A percentile compares a stretch with the other conserved stretches of the same genome.
Conservation (phyloP, 1,140 invertebrate genomes). For the Euwallacea similis region DNA sequence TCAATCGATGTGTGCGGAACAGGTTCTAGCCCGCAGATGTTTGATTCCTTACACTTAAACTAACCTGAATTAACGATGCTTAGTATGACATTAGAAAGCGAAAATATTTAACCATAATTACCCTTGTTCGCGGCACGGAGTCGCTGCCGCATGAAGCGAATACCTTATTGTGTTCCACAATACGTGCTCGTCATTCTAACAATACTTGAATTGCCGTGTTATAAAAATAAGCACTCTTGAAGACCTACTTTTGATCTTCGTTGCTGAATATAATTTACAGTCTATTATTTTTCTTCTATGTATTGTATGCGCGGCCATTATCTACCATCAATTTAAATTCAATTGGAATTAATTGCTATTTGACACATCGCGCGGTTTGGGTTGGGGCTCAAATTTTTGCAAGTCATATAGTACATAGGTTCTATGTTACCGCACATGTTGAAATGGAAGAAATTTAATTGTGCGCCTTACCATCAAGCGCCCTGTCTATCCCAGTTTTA, state of each 20-base stretch:
- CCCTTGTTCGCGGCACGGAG: slow-evolving; percentile 45
- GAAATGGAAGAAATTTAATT: too few relatives aligned
- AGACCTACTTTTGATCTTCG: slow-evolving; percentile 26
- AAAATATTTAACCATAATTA: slow-evolving; percentile 52
- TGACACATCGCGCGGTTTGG: too few relatives aligned
- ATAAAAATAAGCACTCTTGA: slow-evolving; percentile 17
- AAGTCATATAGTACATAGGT: too few relatives aligned
- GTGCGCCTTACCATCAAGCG: too few relatives aligned
- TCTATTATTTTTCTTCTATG: not conserved
- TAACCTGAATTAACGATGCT: slow-evolving; percentile 45
- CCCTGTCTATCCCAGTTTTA: too few relatives aligned
- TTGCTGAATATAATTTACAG: slow-evolving; percentile 22
- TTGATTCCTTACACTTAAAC: slow-evolving; percentile 33
- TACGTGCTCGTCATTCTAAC: slow-evolving; percentile 38
- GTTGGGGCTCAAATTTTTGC: too few relatives aligned
- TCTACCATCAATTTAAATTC: too few relatives aligned
- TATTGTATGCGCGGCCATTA: too few relatives aligned
- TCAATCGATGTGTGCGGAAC: too few relatives aligned
- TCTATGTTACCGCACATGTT: too few relatives aligned
- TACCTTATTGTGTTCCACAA: slow-evolving; percentile 38
- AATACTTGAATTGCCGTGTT: slow-evolving; percentile 21
- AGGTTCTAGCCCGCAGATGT: slow-evolving; percentile 18
- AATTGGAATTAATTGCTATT: too few relatives aligned
- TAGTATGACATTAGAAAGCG: slow-evolving; percentile 49
- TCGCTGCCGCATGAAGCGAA: slow-evolving; percentile 37